These are phyloP conservation scores for Pseudanteris insignis DNA, from an alignment of 2,888 invertebrate genomes.

Conservation along the genomic window DNA sequence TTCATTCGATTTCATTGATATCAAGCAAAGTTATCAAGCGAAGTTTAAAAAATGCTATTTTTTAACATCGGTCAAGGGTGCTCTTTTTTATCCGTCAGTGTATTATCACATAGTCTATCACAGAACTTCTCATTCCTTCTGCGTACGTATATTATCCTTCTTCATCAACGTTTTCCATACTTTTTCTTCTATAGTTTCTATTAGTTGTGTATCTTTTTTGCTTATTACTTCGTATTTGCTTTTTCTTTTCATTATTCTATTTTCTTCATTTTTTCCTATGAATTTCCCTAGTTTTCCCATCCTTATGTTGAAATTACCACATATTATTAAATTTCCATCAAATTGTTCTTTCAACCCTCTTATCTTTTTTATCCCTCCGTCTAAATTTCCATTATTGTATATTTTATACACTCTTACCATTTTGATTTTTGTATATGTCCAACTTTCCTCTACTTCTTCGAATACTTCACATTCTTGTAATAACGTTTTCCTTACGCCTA, in stretches of 20 bases:
- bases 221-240: not conserved
- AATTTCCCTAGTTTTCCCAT: not conserved
- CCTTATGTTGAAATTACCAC: slow-evolving; percentile 1
- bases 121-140: not conserved
- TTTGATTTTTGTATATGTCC: not conserved
- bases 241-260: not conserved
- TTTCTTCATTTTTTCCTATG: not conserved
- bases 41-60: too few relatives aligned
- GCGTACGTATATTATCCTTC: not conserved
- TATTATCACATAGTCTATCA: not conserved
- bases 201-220: not conserved
- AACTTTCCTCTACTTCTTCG: not conserved
- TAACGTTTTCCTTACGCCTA: not conserved
- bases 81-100: too few relatives aligned
- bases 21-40: too few relatives aligned
- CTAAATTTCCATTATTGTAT: not conserved
- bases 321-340: not conserved
- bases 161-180: not conserved
- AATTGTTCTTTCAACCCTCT: not conserved
- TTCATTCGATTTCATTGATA: too few relatives aligned
- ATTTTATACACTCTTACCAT: not conserved
- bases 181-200: not conserved
- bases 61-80: too few relatives aligned
- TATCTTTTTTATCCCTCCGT: not conserved
- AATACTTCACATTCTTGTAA: not conserved